phyloP scores from a whole-genome alignment of 2,797 vertebrate genomes.

The Zenarchopterus dispar region DNA sequence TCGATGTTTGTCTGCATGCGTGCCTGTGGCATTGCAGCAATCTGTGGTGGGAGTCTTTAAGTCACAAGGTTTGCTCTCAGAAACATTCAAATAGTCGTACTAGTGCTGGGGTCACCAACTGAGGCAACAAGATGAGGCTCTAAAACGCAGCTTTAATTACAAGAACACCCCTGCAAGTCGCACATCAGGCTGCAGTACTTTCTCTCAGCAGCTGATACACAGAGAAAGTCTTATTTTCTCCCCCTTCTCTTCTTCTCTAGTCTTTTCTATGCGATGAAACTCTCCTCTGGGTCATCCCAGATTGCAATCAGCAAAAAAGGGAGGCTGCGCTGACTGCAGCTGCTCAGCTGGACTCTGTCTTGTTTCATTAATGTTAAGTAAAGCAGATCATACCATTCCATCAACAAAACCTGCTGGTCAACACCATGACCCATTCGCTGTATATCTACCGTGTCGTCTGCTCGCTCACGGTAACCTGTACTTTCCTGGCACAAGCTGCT shows the following conservation, averaged over 20 bases:
- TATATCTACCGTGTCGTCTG: slow-evolving; percentile 32
- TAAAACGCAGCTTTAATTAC: slow-evolving; percentile 37
- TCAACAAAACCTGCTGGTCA: slow-evolving; percentile 67
- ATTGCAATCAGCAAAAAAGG: slow-evolving; percentile 52
- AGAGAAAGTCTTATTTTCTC: slow-evolving; percentile 15
- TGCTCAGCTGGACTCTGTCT: slow-evolving; percentile 63
- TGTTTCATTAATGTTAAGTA: slow-evolving; percentile 70
- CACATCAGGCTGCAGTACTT: slow-evolving; percentile 34
- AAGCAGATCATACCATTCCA: slow-evolving; percentile 69
- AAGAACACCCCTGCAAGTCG: slow-evolving; percentile 46
- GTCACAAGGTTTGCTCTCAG: slow-evolving; percentile 43
- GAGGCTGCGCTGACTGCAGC: slow-evolving; percentile 52
- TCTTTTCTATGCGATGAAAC: slow-evolving; percentile 30
- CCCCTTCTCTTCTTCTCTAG: slow-evolving; percentile 23
- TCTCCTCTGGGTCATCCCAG: slow-evolving; percentile 59
- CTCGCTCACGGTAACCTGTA: slow-evolving; percentile 44
- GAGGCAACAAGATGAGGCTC: slow-evolving; percentile 27
- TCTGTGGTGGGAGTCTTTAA: slow-evolving; percentile 29
- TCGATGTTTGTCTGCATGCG: too few species aligned
- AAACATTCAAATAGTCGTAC: slow-evolving; percentile 42
- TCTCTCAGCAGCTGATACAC: slow-evolving; percentile 33
- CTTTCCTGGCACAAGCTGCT: slow-evolving; percentile 59
- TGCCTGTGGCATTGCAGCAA: neutral
- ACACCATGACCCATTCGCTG: slow-evolving; percentile 44
- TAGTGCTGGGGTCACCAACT: slow-evolving; percentile 45